Base-by-base conservation (phyloP, 2,113 vertebrate species). In the Daubentonia madagascariensis region DNA sequence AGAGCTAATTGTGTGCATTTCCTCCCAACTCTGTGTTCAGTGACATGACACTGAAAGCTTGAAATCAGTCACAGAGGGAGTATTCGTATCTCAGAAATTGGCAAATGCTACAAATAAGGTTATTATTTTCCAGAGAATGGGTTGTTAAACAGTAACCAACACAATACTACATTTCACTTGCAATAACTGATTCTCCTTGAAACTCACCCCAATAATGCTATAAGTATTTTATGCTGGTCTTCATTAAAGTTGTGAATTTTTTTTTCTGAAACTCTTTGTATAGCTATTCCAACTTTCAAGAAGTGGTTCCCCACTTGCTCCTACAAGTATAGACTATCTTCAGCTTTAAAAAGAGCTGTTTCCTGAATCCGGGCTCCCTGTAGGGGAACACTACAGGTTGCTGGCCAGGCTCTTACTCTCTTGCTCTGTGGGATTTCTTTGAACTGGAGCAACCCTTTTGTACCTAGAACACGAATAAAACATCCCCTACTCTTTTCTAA, bases 61-160 rank as follows among this genome's bases (percentile, higher is more conserved):
- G 40, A 90, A 89, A 80, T 76, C 45, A 12, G 8, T 9, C 45
- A 32, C 6, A 4, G 70, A 68, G 68, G 50, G 65, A 85, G 37
- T 45, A 65, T 68, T 93, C 35, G 11, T 45, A 81, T 37, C 40
- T 32, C 9, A 80, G 81, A 91, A 94, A 90, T 8, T 32, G 23
- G 37, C 48, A 84, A 80, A 67, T 20, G 12, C 11, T 75, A 52
- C 43, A 50, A 45, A 57, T 80, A 45, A 88, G 32, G 3, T 73
- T 75, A 54, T 37, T 85, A 52, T 61, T 54, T 17, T 54, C 50
- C 14, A 35, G 16, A 76, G 28, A 70, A 8, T 45, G 23, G 23
- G 6, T 80, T 87, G 85, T 70, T 95, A 78, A 84, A 59, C 43
- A 75, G 30, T 85, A 76, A 84, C 57, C 70, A 45, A 23, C 16